Evolutionary conservation across 1,140 invertebrate species (phyloP).

Genomic region (Drosophila leontia): DNA sequence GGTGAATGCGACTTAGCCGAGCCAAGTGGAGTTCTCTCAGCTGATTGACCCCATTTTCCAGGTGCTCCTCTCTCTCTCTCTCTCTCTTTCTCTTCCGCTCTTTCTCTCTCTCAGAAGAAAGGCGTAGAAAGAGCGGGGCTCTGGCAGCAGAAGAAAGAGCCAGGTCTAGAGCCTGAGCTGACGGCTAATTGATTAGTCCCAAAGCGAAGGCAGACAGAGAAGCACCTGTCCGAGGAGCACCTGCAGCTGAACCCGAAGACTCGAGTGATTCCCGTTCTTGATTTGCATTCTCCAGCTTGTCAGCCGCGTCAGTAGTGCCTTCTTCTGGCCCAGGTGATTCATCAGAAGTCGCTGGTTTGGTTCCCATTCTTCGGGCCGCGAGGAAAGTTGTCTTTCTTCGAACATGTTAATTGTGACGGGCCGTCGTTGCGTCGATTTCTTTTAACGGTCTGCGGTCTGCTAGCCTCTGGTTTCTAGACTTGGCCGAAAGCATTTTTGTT

Average conservation of each 20-base stretch:
- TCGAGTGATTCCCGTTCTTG: conserved; percentile 16
- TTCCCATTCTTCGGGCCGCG: conserved; percentile 20
- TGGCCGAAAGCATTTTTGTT: conserved; percentile 9
- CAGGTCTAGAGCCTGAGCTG: conserved; percentile 8
- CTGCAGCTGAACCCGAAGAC: conserved; percentile 4
- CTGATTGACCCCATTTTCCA: conserved; percentile 71
- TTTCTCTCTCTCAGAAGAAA: conserved; percentile 19
- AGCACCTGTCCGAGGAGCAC: conserved; percentile 21
- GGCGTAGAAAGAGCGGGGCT: conserved; percentile 2
- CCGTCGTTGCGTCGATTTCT: conserved; percentile 42
- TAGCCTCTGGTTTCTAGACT: background rate
- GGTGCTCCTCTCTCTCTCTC: conserved; percentile 30
- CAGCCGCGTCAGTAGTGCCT: background rate
- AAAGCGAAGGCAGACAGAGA: conserved; percentile 38
- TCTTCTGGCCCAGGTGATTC: conserved; percentile 42
- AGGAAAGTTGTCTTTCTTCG: conserved; percentile 74
- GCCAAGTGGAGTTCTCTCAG: conserved; percentile 25
- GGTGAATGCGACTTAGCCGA: background rate
- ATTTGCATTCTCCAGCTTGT: conserved; percentile 42
- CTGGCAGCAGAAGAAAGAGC: background rate
- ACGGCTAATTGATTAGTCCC: conserved; percentile 68
- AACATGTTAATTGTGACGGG: conserved; percentile 75
- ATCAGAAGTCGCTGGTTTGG: conserved; percentile 33
- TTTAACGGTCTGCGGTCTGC: conserved; percentile 29
- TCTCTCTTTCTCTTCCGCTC: conserved; percentile 8